Conservation (phyloP, 2,888 invertebrate species). For the Watsonalla cultraria region DNA sequence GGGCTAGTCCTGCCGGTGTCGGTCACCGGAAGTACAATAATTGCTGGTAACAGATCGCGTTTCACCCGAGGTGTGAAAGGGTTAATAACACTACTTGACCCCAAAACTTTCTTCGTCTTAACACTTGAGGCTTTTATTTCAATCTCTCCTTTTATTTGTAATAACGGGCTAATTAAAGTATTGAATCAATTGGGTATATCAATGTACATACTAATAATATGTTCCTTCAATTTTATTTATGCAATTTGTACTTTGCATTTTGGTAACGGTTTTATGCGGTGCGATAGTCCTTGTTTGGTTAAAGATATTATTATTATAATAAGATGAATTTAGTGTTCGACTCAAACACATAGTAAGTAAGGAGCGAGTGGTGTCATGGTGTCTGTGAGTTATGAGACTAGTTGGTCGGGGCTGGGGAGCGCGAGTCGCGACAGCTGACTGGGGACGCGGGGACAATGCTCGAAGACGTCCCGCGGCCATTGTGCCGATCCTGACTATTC, state of each 20-base stretch:
- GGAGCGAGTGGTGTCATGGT: constrained; percentile 40
- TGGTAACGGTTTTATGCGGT: neutral
- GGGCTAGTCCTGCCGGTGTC: constrained; percentile 44
- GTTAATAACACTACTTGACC: constrained; percentile 75
- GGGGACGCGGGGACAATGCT: constrained; percentile 63
- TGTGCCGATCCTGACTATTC: constrained; percentile 50
- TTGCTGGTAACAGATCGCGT: constrained; percentile 69
- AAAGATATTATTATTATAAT: neutral
- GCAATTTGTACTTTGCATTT: neutral
- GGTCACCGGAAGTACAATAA: constrained; percentile 61
- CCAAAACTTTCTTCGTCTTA: constrained; percentile 48
- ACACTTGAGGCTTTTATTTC: constrained; percentile 15
- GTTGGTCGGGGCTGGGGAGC: constrained; percentile 40
- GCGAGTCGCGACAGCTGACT: constrained; percentile 68
- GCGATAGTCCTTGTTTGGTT: neutral
- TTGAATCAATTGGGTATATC: neutral
- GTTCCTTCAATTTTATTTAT: neutral
- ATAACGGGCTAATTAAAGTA: neutral
- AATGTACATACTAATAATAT: neutral
- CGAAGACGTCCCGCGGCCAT: constrained; percentile 74
- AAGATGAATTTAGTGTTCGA: neutral
- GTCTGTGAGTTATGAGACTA: constrained; percentile 45
- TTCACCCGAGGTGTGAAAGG: constrained; percentile 70
- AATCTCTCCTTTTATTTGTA: neutral
- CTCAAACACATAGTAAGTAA: constrained; percentile 8